Evolutionary conservation across 1,140 invertebrate genomes (phyloP).

Genomic region (Solenopsis invicta): DNA sequence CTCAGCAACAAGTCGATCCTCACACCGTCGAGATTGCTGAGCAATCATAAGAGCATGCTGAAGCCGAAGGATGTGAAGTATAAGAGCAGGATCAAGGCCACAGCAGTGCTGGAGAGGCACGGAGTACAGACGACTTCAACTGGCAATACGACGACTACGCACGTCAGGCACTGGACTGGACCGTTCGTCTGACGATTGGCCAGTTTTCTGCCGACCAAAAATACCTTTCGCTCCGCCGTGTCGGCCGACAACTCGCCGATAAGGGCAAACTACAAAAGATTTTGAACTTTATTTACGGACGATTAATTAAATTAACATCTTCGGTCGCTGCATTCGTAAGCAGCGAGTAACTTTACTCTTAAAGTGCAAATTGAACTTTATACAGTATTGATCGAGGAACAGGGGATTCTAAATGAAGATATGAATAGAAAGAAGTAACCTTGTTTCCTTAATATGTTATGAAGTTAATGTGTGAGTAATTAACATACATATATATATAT

Average conservation of each 20-base stretch:
- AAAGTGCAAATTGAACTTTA: conserved; percentile 38
- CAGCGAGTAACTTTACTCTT: neutral
- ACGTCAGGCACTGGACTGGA: conserved; percentile 86
- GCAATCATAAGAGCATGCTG: conserved; percentile 92
- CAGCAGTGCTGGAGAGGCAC: conserved; percentile 83
- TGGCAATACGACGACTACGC: conserved; percentile 66
- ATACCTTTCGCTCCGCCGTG: conserved; percentile 20
- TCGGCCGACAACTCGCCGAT: conserved; percentile 47
- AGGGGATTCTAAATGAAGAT: neutral
- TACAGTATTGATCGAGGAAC: conserved; percentile 20
- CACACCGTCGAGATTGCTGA: conserved; percentile 90
- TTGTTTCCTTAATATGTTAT: conserved; percentile 14
- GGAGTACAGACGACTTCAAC: conserved; percentile 71
- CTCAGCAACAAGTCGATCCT: conserved; percentile 94
- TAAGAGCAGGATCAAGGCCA: conserved; percentile 85
- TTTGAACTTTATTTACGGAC: neutral
- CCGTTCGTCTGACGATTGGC: conserved; percentile 86
- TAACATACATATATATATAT: conserved; percentile 10
- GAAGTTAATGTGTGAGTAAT: conserved; percentile 4
- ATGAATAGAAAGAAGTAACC: neutral
- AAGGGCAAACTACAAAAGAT: conserved; percentile 5
- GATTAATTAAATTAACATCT: neutral
- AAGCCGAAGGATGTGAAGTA: conserved; percentile 93
- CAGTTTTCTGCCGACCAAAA: conserved; percentile 60
- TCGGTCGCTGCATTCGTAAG: neutral